These are phyloP conservation scores for Formica selysi DNA, from an alignment of 1,140 invertebrate genomes.

Conservation along the genomic window DNA sequence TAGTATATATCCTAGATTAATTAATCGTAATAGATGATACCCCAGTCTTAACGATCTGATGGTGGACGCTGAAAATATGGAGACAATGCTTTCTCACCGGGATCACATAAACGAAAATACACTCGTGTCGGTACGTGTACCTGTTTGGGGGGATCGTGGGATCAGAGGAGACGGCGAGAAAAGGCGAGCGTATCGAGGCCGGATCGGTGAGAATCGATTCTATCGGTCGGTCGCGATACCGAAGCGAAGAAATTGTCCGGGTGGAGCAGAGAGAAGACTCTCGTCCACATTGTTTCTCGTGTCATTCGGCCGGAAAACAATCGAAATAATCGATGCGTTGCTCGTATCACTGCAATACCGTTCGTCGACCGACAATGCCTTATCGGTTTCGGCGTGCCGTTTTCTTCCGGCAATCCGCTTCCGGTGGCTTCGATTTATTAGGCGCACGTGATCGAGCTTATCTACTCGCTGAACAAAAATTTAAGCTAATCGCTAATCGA, in stretches of 20 bases:
- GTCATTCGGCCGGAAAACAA: constrained; percentile 69
- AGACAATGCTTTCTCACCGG: constrained; percentile 54
- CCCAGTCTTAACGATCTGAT: neutral
- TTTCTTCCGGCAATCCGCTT: constrained; percentile 74
- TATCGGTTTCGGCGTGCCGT: constrained; percentile 76
- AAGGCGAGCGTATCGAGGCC: constrained; percentile 67
- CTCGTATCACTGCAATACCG: constrained; percentile 68
- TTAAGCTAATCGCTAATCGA: neutral
- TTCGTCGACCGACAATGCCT: constrained; percentile 77
- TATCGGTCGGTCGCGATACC: constrained; percentile 52
- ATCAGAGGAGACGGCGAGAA: constrained; percentile 64
- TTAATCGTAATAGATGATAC: neutral
- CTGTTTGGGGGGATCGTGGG: neutral
- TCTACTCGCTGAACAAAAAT: neutral
- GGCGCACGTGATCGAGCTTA: constrained; percentile 41
- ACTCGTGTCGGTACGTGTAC: neutral
- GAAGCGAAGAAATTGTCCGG: constrained; percentile 57
- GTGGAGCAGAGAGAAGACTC: constrained; percentile 20
- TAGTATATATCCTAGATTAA: constrained; percentile 4
- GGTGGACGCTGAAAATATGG: constrained; percentile 12
- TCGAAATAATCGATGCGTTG: constrained; percentile 71
- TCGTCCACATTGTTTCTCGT: constrained; percentile 48
- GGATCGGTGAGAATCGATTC: constrained; percentile 71
- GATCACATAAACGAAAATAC: constrained; percentile 45
- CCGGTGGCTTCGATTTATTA: constrained; percentile 69